These are phyloP conservation scores for Allolobophora icterica DNA, from an alignment of 2,888 invertebrate genomes.

Conservation along the genomic window DNA sequence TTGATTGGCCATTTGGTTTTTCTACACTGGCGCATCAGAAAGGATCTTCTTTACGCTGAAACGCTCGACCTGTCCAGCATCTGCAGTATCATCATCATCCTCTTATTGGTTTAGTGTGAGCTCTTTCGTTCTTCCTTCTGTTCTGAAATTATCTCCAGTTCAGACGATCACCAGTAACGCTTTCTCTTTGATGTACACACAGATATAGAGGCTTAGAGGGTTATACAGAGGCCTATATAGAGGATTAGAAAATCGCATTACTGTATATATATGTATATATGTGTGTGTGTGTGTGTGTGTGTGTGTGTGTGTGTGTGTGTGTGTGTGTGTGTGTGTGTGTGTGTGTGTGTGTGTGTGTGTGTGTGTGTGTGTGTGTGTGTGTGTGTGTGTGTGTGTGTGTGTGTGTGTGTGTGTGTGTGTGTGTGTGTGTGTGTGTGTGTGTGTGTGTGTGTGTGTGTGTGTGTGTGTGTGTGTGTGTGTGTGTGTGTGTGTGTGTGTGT, in stretches of 20 bases:
- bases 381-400: not conserved
- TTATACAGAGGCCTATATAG: not conserved
- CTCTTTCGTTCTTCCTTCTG: not conserved
- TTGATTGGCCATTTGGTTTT: not conserved
- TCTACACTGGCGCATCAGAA: conserved; percentile 7
- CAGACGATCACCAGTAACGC: not conserved
- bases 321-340: no score
- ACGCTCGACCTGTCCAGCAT: not conserved
- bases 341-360: not conserved
- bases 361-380: not conserved
- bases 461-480: not conserved
- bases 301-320: no score
- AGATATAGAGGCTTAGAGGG: not conserved
- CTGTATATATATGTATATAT: not conserved
- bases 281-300: not conserved
- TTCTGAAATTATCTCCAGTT: not conserved
- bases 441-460: not conserved
- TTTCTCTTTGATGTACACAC: conserved; percentile 6
- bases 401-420: not conserved
- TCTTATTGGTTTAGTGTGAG: not conserved
- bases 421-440: not conserved
- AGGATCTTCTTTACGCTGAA: not conserved
- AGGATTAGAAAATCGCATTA: not conserved
- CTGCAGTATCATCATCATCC: not conserved
- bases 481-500: not conserved